A percentile compares a stretch with the other conserved stretches of the same genome.
Conservation (phyloP, 1,140 invertebrate species). For the Coelopa frigida region DNA sequence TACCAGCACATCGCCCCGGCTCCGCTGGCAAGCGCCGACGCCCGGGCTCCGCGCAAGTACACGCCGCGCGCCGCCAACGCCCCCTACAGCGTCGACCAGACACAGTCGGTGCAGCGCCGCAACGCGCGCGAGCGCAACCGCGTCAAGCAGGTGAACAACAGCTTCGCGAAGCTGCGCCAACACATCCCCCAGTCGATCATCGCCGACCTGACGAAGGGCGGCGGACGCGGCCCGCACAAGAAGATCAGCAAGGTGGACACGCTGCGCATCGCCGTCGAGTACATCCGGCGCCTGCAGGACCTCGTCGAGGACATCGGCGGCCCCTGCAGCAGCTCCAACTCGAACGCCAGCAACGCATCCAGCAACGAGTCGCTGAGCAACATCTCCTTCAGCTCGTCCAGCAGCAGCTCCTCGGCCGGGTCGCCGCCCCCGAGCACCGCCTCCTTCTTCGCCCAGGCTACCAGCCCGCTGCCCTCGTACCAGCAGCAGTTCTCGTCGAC, state of each 20-base stretch:
- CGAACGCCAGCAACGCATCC: background rate
- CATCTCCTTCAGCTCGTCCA: constrained; percentile 22
- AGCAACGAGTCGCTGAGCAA: constrained; percentile 28
- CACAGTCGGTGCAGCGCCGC: constrained; percentile 77
- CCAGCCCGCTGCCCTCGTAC: constrained; percentile 11
- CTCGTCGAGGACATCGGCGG: constrained; percentile 57
- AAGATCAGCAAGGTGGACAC: constrained; percentile 95
- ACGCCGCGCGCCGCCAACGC: constrained; percentile 17
- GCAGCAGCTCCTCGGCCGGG: constrained; percentile 24
- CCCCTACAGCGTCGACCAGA: constrained; percentile 53
- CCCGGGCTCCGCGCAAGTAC: constrained; percentile 23
- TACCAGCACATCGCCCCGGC: constrained; percentile 12
- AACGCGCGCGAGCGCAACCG: constrained; percentile 87
- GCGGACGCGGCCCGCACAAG: constrained; percentile 60
- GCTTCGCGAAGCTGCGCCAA: constrained; percentile 75
- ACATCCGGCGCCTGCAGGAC: constrained; percentile 77
- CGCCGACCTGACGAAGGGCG: constrained; percentile 55
- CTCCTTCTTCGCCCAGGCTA: constrained; percentile 6
- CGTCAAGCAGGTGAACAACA: constrained; percentile 89
- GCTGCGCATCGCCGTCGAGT: constrained; percentile 81
- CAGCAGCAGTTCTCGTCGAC: constrained; percentile 31
- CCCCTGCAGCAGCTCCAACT: constrained; percentile 20
- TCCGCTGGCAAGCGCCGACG: constrained; percentile 16
- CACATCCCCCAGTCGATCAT: constrained; percentile 71
- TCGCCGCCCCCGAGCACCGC: constrained; percentile 14